Evolutionary conservation across 2,113 vertebrate genomes (phyloP), one percentile per base, ranked within the genome.

Genomic region (Seriola dumerili): DNA sequence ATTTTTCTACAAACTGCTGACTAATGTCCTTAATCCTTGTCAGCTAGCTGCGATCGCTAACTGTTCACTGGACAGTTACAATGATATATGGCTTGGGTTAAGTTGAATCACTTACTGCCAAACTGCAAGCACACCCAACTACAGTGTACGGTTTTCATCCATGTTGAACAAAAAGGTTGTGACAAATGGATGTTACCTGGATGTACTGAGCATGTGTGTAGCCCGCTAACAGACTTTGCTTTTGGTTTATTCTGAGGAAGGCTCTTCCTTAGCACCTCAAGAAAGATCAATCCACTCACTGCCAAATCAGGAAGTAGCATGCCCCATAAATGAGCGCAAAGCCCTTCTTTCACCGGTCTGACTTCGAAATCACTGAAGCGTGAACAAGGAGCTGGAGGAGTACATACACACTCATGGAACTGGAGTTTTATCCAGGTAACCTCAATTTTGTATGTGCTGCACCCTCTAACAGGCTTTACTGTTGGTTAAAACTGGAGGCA

Each of bases 361-460:
- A 6, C 64, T 59, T 42, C 32, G 7, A 78, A 64, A 65, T 69
- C 64, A 70, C 34, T 70, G 40, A 78, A 69, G 50, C 5, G 17
- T 52, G 59, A 64, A 78, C 32, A 50, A 34, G 62, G 61, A 54
- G 10, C 72, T 23, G n/a, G 52, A 55, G 55, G 38, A 61, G 46
- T 14, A 29, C 11, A 8, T 46, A 72, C 67, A 67, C 68, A 25
- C 61, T 25, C 48, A 46, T 2, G 48, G 21, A 50, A 17, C 14
- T 48, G 4, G 46, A 48, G 17, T 66, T 67, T 68, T 11, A 68
- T 67, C 36, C 7, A 62, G 36, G 34, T 62, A 62, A 46, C 17
- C 63, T 79, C 8, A n/a, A 19, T 23, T 70, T 64, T 79, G 54
- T 54, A 59, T 85, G 48, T n/a, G 29, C 29, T 48, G 46, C 19